Conservation (phyloP, 2,797 vertebrate genomes). For the Babyrousa celebensis region DNA sequence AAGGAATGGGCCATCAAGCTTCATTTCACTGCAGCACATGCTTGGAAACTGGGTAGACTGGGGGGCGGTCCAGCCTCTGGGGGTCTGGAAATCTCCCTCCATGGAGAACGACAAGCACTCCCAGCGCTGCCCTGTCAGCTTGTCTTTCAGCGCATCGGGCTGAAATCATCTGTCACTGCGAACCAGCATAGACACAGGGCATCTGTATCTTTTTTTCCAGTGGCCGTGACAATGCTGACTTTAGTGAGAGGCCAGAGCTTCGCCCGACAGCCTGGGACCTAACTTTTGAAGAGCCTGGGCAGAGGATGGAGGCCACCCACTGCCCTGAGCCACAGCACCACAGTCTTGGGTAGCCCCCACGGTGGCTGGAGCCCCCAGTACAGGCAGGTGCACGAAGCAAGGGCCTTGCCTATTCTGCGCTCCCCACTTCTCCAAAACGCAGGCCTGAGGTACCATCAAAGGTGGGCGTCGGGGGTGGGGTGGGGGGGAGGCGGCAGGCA, state of each 20-base stretch:
- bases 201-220: background rate
- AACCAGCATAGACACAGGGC: background rate
- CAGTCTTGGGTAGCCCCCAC: rapidly evolving
- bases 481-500: rapidly evolving
- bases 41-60: background rate
- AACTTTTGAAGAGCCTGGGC: background rate
- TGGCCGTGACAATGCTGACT: background rate
- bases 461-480: background rate
- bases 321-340: rapidly evolving
- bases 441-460: background rate
- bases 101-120: background rate
- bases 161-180: background rate
- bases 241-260: background rate
- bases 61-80: too few species aligned
- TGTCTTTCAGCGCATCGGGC: background rate
- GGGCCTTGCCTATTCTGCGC: too few species aligned
- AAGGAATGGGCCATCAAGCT: background rate
- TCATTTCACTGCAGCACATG: background rate
- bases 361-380: background rate
- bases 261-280: background rate
- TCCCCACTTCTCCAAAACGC: background rate
- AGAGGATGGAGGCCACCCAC: background rate
- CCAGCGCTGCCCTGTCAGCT: background rate
- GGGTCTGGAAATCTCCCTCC: background rate
- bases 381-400: background rate